Evolutionary conservation across 2,888 invertebrate genomes (phyloP), one percentile per base, ranked within the genome.

Genomic region (Aquatica leii): DNA sequence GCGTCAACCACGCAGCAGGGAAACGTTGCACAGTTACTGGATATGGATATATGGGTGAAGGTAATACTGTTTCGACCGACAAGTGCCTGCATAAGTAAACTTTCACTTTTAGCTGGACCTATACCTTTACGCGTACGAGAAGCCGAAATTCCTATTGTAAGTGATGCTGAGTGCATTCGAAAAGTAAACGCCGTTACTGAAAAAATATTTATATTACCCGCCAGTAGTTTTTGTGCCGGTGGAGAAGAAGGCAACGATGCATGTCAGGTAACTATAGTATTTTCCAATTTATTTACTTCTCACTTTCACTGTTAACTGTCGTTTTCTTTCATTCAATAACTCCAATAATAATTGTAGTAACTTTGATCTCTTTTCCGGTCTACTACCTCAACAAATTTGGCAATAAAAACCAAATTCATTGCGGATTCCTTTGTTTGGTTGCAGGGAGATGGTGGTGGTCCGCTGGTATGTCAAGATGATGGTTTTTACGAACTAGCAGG

Each of bases 181-280:
- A 95, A 96, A 81, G 94, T 96, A 24, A 96, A 96, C 78, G 94
- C 95, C 0, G 96, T 96, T 55, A 96, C 96, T 0, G 95, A 96
- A 82, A 96, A 96, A 83, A 93, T 95, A 74, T 96, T 96, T 82
- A 95, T 95, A 68, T 82, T 96, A 70, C 96, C 96, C 4, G 94
- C 95, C 1, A 94, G 94, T 76, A 95, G 95, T 78, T 96, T 96
- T 84, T 96, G 96, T 81, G 96, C 95, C 0, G 96, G 96, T 2
- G 96, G 95, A 0, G 95, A 95, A 80, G 90, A 92, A 75, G 95
- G 94, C 53, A 94, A 95, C 77, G 96, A 96, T 78, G 95, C 96
- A 11, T 95, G 95, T 76, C 95, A 95, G 88, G 93, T 92, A 81
- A 76, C 68, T 67, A 46, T 11, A 40, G 11, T 46, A 14, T 14